Base-by-base conservation (phyloP, 2,888 invertebrate species). In the Phoenoteleia sp. region DNA sequence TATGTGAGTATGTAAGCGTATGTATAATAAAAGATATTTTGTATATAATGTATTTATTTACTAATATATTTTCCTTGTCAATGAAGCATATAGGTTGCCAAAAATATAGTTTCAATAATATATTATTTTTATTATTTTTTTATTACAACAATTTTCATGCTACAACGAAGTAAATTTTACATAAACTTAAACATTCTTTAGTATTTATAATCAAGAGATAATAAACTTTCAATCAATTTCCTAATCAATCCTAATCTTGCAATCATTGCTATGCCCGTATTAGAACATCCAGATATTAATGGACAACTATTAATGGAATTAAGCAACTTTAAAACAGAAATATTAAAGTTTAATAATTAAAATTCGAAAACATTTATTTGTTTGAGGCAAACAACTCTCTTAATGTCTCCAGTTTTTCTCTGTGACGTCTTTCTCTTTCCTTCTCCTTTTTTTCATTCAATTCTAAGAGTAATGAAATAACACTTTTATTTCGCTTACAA, bases 381-480 rank as follows among this genome's bases (percentile, higher is more conserved):
- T 15, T 45, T 19, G 3, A n/a, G 19, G 19, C 15, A 74, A 66
- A 75, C 13, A 75, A 27, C 42, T 75, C 75, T 45, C 19, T 64
- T 7, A 75, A 64, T 36, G 54, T n/a, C 29, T 75, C 42, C 25
- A 64, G 11, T 29, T 75, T 75, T 33, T 75, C 75, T 54, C 29
- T 23, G 23, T 64, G 64, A 1, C 75, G 75, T 23, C 75, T 25
- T 27, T 64, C 75, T 54, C 36, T 39, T 45, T 64, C 42, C 52
- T 29, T 29, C 23, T 75, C 75, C 29, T 75, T 75, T 52, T 62
- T 52, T 29, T 75, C 75, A 13, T 75, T 15, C 13, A 75, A 19
- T 36, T 75, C 64, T n/a, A 47, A 0, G 21, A 72, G n/a, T 19
- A 60, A 2, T 7, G 47, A 21, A 13, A n/a, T 15, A 7, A 42